These are phyloP conservation scores for Acronicta psi DNA, from an alignment of 2,888 invertebrate species.

Conservation along the genomic window DNA sequence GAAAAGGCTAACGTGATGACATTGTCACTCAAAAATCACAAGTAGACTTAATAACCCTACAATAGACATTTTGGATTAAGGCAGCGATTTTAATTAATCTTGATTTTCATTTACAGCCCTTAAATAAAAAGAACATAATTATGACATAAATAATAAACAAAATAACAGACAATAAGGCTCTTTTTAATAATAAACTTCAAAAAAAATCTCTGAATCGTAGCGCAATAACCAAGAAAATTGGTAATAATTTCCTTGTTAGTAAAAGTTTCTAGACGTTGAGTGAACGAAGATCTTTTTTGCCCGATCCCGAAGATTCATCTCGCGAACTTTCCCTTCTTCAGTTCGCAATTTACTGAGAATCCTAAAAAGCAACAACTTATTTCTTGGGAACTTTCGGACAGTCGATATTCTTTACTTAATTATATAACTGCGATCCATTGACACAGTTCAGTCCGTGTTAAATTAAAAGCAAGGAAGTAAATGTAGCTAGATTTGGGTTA, in stretches of 20 bases:
- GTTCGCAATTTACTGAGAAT: slow-evolving; percentile 42
- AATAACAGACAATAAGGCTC: background rate
- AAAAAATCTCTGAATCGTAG: slow-evolving; percentile 15
- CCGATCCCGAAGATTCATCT: slow-evolving; percentile 34
- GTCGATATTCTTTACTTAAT: slow-evolving; percentile 15
- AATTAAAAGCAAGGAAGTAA: background rate
- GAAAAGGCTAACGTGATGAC: no score
- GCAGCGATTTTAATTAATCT: no score
- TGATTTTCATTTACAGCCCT: no score
- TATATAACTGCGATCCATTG: slow-evolving; percentile 1
- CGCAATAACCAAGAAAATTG: slow-evolving; percentile 43
- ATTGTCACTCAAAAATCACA: no score
- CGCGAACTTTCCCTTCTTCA: slow-evolving; percentile 28
- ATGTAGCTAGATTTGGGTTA: background rate
- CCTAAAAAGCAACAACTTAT: slow-evolving; percentile 45
- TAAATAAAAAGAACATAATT: background rate
- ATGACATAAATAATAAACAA: background rate
- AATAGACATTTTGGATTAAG: no score
- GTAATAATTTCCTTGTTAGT: slow-evolving; percentile 53
- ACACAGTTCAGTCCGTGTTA: background rate
- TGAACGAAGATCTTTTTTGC: slow-evolving; percentile 41
- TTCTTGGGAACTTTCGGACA: slow-evolving; percentile 29
- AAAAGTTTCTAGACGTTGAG: slow-evolving; percentile 46
- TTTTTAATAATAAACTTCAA: background rate
- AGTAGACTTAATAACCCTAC: no score